These are phyloP conservation scores for Tenebrosternarchus preto DNA, from an alignment of 2,113 vertebrate species.

Conservation along the genomic window DNA sequence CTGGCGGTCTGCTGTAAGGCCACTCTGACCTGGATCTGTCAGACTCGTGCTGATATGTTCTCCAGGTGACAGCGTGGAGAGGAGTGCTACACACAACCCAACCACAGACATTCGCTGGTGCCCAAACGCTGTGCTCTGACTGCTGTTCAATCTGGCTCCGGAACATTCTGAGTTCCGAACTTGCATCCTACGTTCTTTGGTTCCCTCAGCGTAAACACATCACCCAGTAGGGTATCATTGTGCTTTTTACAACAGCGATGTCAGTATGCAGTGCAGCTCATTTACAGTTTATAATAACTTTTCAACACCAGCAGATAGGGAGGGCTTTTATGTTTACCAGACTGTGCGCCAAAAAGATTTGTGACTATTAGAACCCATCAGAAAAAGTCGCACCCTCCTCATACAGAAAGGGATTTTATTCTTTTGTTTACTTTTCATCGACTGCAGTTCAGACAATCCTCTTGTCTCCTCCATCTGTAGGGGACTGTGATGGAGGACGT, in stretches of 20 bases:
- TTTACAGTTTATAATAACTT: not conserved
- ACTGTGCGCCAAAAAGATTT: not conserved
- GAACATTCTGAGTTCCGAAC: not conserved
- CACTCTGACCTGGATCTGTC: slow-evolving; percentile 56
- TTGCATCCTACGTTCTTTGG: not conserved
- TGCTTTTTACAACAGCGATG: not conserved
- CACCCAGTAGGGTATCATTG: not conserved
- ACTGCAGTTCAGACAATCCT: not conserved
- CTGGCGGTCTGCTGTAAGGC: slow-evolving; percentile 16
- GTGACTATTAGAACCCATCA: not conserved
- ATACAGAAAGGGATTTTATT: not conserved
- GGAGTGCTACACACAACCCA: not conserved
- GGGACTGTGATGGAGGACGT: not conserved
- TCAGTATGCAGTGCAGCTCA: not conserved
- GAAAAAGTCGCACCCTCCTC: not conserved
- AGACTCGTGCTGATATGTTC: slow-evolving; percentile 31
- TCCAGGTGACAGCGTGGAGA: slow-evolving; percentile 41
- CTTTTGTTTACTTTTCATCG: slow-evolving; percentile 5
- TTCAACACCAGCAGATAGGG: slow-evolving; percentile 8
- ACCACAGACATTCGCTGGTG: slow-evolving; percentile 3
- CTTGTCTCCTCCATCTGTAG: not conserved
- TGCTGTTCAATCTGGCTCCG: not conserved
- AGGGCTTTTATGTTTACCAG: not conserved
- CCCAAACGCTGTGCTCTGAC: not conserved
- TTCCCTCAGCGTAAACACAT: not conserved